Base-by-base conservation (phyloP, 2,797 vertebrate genomes). In the Cynopterus sphinx region DNA sequence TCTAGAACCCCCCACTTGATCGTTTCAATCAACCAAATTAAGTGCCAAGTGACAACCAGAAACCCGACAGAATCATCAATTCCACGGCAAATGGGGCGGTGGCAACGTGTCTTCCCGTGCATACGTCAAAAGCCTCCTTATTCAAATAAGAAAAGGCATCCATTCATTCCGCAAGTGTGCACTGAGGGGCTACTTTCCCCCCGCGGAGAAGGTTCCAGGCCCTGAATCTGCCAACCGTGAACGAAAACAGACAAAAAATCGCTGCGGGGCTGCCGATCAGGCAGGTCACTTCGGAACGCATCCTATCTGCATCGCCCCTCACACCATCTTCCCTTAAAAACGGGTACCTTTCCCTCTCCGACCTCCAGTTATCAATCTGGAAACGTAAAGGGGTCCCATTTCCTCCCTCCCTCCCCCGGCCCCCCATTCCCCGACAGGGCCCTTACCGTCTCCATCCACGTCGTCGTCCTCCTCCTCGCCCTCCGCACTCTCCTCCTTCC, bases 371-470 rank as follows among this genome's bases (percentile, higher is more conserved):
- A 26, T 28, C n/a, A 28, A 39, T 22, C 9, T 36, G 77, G 55
- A 73, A 31, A 41, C 55, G 10, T 2, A 43, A 39, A 28, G 5
- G 11, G 46, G 1, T 6, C 28, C 78, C 16, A 9, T 9, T 53
- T 8, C 41, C 53, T 3, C 11, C 33, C 33, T 33, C 31, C 8
- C 13, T 3, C 41, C 39, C 33, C 19, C 4, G 13, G 7, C 39
- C 7, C 53, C 8, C 10, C 24, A 49, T 49, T 10, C 55, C 12
- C 86, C 0, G 12, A 21, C 19, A 19, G 4, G 9, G n/a, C n/a
- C 71, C 9, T 78, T 67, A 99, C 98, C 99, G 24, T 99, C 99
- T 17, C 98, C 98, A 0, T 98, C 98, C 16, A 84, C 95, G 68
- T 98, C 33, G 33, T 33, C 33, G 33, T 33, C 33, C 33, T 33